Evolutionary conservation across 2,888 invertebrate genomes (phyloP), one percentile per base, ranked within the genome.

Genomic region (Machimus atricapillus): DNA sequence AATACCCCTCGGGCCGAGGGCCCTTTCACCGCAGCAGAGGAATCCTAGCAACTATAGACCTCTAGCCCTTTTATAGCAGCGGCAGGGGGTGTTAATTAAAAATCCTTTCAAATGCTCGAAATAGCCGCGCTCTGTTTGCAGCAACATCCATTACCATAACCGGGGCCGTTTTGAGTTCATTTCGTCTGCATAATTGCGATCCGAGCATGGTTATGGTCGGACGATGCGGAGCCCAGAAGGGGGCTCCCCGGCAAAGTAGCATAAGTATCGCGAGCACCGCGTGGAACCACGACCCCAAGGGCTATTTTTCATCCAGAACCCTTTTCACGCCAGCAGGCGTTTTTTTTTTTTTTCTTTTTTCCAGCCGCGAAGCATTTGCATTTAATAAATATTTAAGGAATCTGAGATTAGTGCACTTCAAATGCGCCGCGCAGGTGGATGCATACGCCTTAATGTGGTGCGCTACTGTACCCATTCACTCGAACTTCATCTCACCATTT

Each of bases 351-450:
- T 66, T 23, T 23, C 9, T 8, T n/a, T 78, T 23, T 1, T 3
- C 23, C 23, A n/a, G 46, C n/a, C 23, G 12, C n/a, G 46, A 78
- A 43, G 40, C 78, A 40, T 78, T 78, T 37, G 43, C 43, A 78
- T 78, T 46, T 78, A 78, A 78, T 78, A 78, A 78, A 78, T 43
- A 78, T 43, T 78, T 43, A 78, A 78, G 37, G 34, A 77, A 77
- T 19, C 77, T 12, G 43, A 34, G 78, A 78, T 78, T 40, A 78
- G 23, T 78, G 40, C 78, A 78, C 43, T 78, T 27, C 46, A 43
- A 12, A 78, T 78, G 12, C 66, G 66, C 66, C 27, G n/a, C 34
- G 40, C 40, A 78, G 40, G 78, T 40, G 12, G 4, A 40, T 78
- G 40, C 2, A 40, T 12, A 40, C 43, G 12, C 27, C 66, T 66